Percentiles rank a stretch among this genome's conserved stretches.
Evolutionary conservation across 2,888 invertebrate genomes (phyloP).

Genomic region (Xestia sexstrigata): DNA sequence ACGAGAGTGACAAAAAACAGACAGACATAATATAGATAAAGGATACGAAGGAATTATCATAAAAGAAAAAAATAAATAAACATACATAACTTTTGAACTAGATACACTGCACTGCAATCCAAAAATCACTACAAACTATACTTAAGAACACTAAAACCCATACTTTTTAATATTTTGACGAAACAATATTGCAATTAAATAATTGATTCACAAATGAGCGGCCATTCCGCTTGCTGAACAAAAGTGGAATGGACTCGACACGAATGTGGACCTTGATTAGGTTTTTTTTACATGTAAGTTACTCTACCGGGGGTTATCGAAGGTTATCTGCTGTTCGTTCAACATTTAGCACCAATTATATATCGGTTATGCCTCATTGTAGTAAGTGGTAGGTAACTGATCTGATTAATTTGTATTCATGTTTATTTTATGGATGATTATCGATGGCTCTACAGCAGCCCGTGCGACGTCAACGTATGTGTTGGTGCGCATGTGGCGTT

Average conservation of each 20-base stretch:
- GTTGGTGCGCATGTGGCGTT: no score
- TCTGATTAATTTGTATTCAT: conserved; percentile 5
- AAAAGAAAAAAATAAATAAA: conserved; percentile 20
- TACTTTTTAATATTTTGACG: conserved; percentile 2
- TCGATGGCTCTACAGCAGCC: neutral
- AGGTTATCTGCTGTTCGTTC: conserved; percentile 71
- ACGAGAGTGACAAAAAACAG: neutral
- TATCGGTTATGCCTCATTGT: conserved; percentile 32
- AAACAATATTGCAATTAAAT: conserved; percentile 31
- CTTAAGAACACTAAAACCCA: conserved; percentile 18
- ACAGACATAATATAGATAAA: neutral
- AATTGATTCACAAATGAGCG: conserved; percentile 42
- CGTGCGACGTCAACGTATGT: no score
- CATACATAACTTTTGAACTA: conserved; percentile 43
- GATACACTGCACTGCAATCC: conserved; percentile 54
- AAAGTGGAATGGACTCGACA: conserved; percentile 65
- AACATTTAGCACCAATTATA: conserved; percentile 57
- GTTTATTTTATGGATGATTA: neutral
- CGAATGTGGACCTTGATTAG: conserved; percentile 69
- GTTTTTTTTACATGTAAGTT: conserved; percentile 66
- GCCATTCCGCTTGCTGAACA: conserved; percentile 65
- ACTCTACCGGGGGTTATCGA: conserved; percentile 69
- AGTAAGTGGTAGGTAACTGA: conserved; percentile 11
- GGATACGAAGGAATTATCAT: fast-evolving
- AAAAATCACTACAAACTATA: conserved; percentile 37